Evolutionary conservation across 2,888 invertebrate genomes (phyloP), one percentile per base, ranked within the genome.

Genomic region (Tetropium fuscum): DNA sequence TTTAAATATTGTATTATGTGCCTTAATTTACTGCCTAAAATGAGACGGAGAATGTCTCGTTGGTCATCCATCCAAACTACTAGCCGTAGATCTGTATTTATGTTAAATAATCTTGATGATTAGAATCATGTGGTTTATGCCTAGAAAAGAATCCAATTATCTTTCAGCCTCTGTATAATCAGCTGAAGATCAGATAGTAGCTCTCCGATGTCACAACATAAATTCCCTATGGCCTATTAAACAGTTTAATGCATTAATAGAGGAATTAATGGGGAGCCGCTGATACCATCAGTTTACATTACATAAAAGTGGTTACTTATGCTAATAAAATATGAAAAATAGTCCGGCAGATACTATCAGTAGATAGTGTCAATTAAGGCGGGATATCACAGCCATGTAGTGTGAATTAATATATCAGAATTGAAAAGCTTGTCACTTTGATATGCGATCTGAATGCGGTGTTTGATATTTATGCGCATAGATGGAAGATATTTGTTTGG

Each of bases 331-430:
- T 44, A 44, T 44, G 27, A 16, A 44, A 44, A 11, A 20, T 13
- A 27, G 27, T 44, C 2, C 8, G 3, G n/a, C 13, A 27, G 44
- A 44, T 44, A 15, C 22, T 44, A 44, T 44, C 13, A 22, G 15
- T 27, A 22, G 44, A 44, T 44, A 44, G n/a, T 27, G 27, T 44
- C 27, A 15, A 27, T 44, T 16, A 16, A 27, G 27, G 6, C 2
- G 27, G 10, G 25, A 27, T 27, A 43, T 19, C 41, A 6, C 13
- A n/a, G n/a, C 41, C 10, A 22, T 6, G 8, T 44, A 27, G 44
- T 44, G 44, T 44, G 16, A 44, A 44, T 44, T 25, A 44, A 44
- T 44, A 44, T 44, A 44, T 44, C 44, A 44, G 44, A 27, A 44
- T 44, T 25, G 27, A 44, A 44, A 44, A 44, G 44, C 44, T 25